Evolutionary conservation across 2,888 invertebrate species (phyloP), one percentile per base, ranked within the genome.

Genomic region (Sceliomorpha sp.): DNA sequence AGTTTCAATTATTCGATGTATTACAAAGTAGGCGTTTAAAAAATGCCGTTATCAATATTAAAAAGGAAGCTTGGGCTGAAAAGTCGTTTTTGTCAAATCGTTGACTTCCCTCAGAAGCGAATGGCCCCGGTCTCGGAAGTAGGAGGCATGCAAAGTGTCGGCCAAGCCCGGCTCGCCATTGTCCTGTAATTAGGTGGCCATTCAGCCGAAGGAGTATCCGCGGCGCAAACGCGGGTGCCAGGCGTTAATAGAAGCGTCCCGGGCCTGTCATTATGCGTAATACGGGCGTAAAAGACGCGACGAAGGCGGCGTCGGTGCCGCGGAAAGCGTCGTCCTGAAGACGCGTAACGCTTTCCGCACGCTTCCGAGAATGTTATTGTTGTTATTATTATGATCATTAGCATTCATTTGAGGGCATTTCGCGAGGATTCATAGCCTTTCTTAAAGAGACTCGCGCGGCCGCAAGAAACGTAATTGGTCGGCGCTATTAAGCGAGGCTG

Each of bases 191-290:
- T 85, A 85, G 82, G 75, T 79, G 79, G 81, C 75, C 79, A 77
- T 85, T 83, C 78, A 75, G 75, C 70, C 72, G 74, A 75, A 75
- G 68, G 75, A 79, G 79, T 79, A 47, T 76, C 73, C 58, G 59
- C n/a, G n/a, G n/a, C n/a, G n/a, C n/a, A n/a, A n/a, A n/a, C n/a
- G 77, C 79, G 80, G 82, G 82, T 82, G 83, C 80, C 79, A 70
- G 72, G 80, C 80, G 79, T 82, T 81, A 84, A 85, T 85, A 79
- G 81, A 79, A 75, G 78, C 76, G 78, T 75, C 72, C 72, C 68
- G 72, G 78, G 72, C 64, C 84, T 85, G 82, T 85, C 78, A 84
- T 86, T 84, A 86, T 79, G 82, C 81, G 85, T 86, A 86, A 85
- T 86, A 80, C 83, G 80, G 82, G 76, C 78, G 78, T 68, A 64